These are phyloP conservation scores for Harpagus bidentatus DNA, from an alignment of 2,113 vertebrate genomes.

Conservation along the genomic window DNA sequence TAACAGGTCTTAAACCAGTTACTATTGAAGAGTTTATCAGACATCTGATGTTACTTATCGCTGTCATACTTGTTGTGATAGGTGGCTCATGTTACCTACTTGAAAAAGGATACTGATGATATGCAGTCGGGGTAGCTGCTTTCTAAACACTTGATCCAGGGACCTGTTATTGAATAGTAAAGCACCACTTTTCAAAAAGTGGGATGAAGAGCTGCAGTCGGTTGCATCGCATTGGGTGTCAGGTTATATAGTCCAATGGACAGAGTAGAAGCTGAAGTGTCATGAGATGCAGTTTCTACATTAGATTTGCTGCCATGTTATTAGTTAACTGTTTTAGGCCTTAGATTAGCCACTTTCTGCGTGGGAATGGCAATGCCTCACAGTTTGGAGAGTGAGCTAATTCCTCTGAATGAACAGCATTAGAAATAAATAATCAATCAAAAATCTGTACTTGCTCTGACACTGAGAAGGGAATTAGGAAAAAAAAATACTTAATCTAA, in stretches of 20 bases:
- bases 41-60: background rate
- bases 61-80: accelerated
- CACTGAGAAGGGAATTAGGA: background rate
- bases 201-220: background rate
- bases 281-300: background rate
- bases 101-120: background rate
- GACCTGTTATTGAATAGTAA: background rate
- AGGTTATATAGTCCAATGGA: background rate
- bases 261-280: background rate
- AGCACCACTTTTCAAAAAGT: background rate
- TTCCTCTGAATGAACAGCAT: background rate
- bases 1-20: background rate
- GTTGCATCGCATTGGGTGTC: background rate
- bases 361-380: background rate
- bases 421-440: background rate
- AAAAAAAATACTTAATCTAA: background rate
- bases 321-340: background rate
- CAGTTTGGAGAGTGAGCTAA: background rate
- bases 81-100: background rate
- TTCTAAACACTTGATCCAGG: background rate
- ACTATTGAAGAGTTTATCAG: background rate
- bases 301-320: background rate
- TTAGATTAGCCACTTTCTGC: background rate
- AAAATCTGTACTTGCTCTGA: background rate
- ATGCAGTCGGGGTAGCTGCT: background rate